Conservation (phyloP, 2,888 invertebrate species). For the Ditula angustiorana region DNA sequence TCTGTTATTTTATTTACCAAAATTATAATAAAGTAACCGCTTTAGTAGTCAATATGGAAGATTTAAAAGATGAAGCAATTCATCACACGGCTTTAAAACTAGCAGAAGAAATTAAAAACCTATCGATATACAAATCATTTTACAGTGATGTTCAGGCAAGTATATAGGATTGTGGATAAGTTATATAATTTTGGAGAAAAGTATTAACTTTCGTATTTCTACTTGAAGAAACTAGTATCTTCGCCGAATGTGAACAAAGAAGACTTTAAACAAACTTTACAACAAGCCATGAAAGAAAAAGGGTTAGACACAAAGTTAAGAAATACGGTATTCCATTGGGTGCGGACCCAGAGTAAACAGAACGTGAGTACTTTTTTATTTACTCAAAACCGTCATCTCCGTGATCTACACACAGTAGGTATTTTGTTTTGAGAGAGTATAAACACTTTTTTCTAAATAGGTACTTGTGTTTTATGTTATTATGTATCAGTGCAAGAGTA, state of each 20-base stretch:
- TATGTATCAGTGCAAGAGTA: no score
- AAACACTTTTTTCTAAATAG: no score
- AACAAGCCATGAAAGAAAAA: slow-evolving; percentile 90
- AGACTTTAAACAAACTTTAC: slow-evolving; percentile 91
- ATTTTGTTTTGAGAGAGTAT: no score
- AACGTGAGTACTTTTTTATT: slow-evolving; percentile 61
- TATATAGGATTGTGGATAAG: slow-evolving; percentile 23
- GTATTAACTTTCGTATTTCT: slow-evolving; percentile 44
- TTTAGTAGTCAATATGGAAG: slow-evolving; percentile 73
- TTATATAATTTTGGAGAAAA: slow-evolving; percentile 4
- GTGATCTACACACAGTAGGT: no score
- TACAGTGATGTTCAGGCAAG: slow-evolving; percentile 92
- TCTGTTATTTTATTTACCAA: slow-evolving; percentile 65
- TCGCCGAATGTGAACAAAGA: slow-evolving; percentile 90
- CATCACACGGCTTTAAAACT: slow-evolving; percentile 91
- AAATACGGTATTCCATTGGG: slow-evolving; percentile 94
- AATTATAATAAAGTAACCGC: slow-evolving; percentile 57
- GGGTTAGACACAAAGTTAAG: slow-evolving; percentile 93
- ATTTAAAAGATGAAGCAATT: slow-evolving; percentile 86
- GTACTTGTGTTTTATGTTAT: no score
- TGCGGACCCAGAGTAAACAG: slow-evolving; percentile 84
- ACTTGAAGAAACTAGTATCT: slow-evolving; percentile 90
- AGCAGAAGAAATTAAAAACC: slow-evolving; percentile 91
- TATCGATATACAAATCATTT: slow-evolving; percentile 91
- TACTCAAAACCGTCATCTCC: background rate